A percentile compares a stretch with the other conserved stretches of the same genome.
Conservation (phyloP, 2,797 vertebrate species). For the Tragopan temminckii region DNA sequence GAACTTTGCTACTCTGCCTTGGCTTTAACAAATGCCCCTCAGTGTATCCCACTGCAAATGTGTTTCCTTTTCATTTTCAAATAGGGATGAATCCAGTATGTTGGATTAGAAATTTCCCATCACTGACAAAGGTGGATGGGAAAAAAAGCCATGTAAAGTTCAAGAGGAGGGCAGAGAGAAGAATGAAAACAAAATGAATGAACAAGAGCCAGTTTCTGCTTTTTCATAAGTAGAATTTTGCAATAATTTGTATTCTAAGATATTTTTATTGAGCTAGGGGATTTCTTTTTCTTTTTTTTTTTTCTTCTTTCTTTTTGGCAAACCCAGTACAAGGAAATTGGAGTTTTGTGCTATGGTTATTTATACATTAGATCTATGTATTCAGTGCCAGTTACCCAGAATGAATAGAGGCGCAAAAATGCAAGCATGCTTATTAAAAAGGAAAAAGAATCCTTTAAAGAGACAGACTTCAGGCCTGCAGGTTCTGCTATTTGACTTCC, state of each 20-base stretch:
- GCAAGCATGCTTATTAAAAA: background rate
- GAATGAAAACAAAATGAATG: constrained; percentile 58
- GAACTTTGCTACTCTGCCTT: constrained; percentile 74
- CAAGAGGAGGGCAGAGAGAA: constrained; percentile 70
- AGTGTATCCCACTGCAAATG: constrained; percentile 70
- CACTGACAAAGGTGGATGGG: constrained; percentile 54
- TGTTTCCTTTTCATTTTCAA: constrained; percentile 79
- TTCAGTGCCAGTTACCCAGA: background rate
- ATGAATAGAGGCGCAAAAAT: background rate
- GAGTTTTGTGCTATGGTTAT: background rate
- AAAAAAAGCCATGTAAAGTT: constrained; percentile 67
- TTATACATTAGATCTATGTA: background rate
- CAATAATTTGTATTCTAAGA: background rate
- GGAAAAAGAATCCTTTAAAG: background rate
- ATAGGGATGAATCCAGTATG: constrained; percentile 66
- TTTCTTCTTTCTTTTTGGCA: background rate
- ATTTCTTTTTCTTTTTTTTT: background rate
- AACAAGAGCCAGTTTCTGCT: background rate
- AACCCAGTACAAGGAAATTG: background rate
- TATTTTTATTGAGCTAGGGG: background rate
- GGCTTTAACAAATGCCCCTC: constrained; percentile 69
- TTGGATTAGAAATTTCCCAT: constrained; percentile 77
- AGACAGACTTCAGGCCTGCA: background rate
- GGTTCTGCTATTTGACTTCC: background rate
- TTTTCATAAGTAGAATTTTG: background rate